A percentile compares a stretch with the other conserved stretches of the same genome.
phyloP scores from a whole-genome alignment of 2,888 invertebrate species.

The Ctena decussata region DNA sequence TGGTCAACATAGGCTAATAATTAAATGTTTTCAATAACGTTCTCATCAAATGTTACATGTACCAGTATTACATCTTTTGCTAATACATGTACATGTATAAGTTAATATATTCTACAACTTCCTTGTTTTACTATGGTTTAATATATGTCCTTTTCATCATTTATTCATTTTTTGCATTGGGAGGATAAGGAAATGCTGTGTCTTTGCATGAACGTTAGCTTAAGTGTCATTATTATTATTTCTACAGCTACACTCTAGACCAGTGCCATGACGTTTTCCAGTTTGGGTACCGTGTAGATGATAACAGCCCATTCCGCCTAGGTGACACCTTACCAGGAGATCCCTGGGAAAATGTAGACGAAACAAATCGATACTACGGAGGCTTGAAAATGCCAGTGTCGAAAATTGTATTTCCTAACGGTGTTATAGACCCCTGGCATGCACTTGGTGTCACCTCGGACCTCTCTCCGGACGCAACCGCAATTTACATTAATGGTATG shows the following conservation, averaged over 20 bases:
- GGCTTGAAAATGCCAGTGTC: slow-evolving; percentile 91
- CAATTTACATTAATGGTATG: slow-evolving; percentile 87
- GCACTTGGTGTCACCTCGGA: slow-evolving; percentile 87
- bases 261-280: slow-evolving; percentile 96
- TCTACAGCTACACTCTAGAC: slow-evolving; percentile 90
- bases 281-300: slow-evolving; percentile 89
- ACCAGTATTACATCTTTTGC: no score
- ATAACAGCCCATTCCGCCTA: no score
- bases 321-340: no score
- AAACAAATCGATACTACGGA: slow-evolving; percentile 93
- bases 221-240: slow-evolving; percentile 14
- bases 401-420: slow-evolving; percentile 95
- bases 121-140: no score
- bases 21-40: no score
- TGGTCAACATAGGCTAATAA: no score
- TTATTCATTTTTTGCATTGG: neutral
- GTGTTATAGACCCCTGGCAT: slow-evolving; percentile 92
- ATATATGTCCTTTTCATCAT: no score
- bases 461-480: slow-evolving; percentile 83
- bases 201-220: neutral
- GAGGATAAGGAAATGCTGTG: neutral
- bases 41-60: no score
- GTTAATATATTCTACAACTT: no score
- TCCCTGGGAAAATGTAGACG: slow-evolving; percentile 90
- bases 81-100: no score